These are phyloP conservation scores for Tetragnatha montana DNA, from an alignment of 2,888 invertebrate species.

Conservation along the genomic window DNA sequence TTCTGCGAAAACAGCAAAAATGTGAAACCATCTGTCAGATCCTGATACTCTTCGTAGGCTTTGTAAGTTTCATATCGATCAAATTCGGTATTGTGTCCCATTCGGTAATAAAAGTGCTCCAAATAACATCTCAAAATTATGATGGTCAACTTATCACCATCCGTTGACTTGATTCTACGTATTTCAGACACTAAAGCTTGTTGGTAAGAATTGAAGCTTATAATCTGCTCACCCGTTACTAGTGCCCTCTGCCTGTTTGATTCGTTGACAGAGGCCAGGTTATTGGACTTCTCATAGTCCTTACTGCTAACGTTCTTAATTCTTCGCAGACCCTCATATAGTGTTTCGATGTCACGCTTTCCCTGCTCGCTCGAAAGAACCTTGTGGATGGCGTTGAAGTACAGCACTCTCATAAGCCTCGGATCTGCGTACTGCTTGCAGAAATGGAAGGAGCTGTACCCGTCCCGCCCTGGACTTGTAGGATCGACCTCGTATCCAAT, in stretches of 20 bases:
- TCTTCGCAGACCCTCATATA: neutral
- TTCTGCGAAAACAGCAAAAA: neutral
- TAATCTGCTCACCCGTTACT: neutral
- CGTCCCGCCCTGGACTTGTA: neutral
- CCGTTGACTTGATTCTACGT: neutral
- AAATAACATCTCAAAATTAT: neutral
- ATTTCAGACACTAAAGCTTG: neutral
- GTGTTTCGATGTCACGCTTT: neutral
- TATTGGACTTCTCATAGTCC: neutral
- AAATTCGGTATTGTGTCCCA: neutral
- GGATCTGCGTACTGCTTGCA: neutral
- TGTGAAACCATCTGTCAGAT: neutral
- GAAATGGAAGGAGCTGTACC: neutral
- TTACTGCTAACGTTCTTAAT: neutral
- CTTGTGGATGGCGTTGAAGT: neutral
- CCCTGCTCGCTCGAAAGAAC: neutral
- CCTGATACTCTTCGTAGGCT: neutral
- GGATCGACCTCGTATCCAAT: neutral
- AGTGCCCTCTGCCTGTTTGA: neutral
- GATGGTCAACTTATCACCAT: neutral
- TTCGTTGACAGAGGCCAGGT: neutral
- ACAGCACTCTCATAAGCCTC: neutral
- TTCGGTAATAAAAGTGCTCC: neutral
- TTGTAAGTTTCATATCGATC: neutral
- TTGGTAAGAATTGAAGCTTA: neutral